phyloP scores from a whole-genome alignment of 2,797 vertebrate genomes.

The Petrocephalus sullivani region DNA sequence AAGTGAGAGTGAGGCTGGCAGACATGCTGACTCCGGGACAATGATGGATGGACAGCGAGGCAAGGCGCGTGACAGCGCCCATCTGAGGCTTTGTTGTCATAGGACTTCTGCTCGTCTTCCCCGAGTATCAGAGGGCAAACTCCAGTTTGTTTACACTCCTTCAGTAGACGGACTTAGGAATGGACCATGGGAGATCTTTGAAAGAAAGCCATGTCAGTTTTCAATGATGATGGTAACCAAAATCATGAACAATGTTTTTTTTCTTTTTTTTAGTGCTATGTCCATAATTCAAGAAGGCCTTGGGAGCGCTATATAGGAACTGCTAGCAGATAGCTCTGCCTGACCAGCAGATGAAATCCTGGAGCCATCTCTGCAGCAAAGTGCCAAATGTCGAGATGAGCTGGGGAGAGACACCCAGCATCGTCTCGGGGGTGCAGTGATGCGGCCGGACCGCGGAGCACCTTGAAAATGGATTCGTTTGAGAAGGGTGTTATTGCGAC shows the following conservation, averaged over 20 bases:
- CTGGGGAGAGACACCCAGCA: not conserved
- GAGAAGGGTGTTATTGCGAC: constrained; percentile 53
- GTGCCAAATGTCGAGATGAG: not conserved
- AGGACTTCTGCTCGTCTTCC: constrained; percentile 54
- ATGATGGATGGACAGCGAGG: constrained; percentile 72
- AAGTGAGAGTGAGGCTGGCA: constrained; percentile 64
- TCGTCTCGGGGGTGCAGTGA: not conserved
- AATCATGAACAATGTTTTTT: not conserved
- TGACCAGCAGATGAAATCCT: not conserved
- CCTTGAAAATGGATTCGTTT: constrained; percentile 25
- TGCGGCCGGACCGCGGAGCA: not conserved
- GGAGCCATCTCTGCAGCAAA: not conserved
- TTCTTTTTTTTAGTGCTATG: not conserved
- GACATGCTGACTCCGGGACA: constrained; percentile 67
- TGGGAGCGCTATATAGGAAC: not conserved
- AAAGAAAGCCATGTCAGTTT: not conserved
- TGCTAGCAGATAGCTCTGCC: not conserved
- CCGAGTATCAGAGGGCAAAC: constrained; percentile 67
- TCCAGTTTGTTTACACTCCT: constrained; percentile 68
- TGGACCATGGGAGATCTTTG: constrained; percentile 9
- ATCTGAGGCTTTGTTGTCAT: constrained; percentile 64
- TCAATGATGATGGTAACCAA: not conserved
- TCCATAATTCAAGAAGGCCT: not conserved
- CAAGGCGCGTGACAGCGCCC: constrained; percentile 54
- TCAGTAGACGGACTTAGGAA: constrained; percentile 11